phyloP scores from a whole-genome alignment of 2,888 invertebrate species.

The Drosophila ustulata region DNA sequence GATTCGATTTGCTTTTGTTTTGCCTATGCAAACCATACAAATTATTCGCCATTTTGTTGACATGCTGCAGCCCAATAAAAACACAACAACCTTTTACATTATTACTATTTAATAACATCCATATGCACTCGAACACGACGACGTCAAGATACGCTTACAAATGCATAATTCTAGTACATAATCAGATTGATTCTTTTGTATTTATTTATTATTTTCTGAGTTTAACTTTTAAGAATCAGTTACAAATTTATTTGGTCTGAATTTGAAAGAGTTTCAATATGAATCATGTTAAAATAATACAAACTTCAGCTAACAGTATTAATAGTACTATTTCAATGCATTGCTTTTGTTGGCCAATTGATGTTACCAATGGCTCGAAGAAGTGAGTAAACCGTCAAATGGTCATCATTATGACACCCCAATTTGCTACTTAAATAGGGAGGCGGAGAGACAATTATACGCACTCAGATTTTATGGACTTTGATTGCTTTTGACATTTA shows the following conservation, averaged over 20 bases:
- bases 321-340: too few species aligned
- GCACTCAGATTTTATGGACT: constrained; percentile 42
- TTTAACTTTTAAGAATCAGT: too few species aligned
- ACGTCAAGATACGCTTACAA: too few species aligned
- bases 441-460: constrained; percentile 5
- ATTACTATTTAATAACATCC: background rate
- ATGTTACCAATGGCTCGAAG: background rate
- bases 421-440: background rate
- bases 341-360: too few species aligned
- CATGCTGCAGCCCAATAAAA: background rate
- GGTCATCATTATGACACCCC: constrained; percentile 9
- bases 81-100: background rate
- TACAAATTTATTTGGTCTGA: too few species aligned
- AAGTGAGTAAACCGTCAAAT: constrained; percentile 1
- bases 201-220: too few species aligned
- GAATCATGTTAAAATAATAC: too few species aligned
- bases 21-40: background rate
- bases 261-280: too few species aligned
- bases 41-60: constrained; percentile 6
- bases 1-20: constrained; percentile 1
- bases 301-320: too few species aligned
- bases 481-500: constrained; percentile 69
- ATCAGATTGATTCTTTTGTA: too few species aligned
- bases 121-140: background rate
- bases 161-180: too few species aligned